Percentiles rank a stretch among this genome's conserved stretches.
Evolutionary conservation across 2,113 vertebrate species (phyloP).

Genomic region (Antechinus flavipes): DNA sequence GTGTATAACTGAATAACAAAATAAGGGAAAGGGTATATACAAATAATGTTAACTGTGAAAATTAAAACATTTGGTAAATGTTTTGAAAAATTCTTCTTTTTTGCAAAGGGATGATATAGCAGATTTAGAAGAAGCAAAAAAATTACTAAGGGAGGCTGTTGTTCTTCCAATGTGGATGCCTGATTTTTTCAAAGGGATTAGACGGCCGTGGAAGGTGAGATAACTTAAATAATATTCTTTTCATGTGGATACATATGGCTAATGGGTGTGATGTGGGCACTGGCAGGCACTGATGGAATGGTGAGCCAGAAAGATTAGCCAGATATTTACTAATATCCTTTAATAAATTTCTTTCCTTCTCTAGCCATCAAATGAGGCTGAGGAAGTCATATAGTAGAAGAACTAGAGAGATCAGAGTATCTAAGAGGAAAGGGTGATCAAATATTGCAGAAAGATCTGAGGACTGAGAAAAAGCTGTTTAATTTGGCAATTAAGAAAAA

Average conservation of each 20-base stretch:
- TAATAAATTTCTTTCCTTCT: neutral
- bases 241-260: neutral
- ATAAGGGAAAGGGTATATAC: neutral
- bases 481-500: neutral
- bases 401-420: neutral
- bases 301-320: neutral
- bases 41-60: constrained; percentile 51
- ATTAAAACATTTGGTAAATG: neutral
- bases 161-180: constrained; percentile 93
- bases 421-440: neutral
- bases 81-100: constrained; percentile 55
- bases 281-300: neutral
- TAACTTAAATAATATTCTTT: constrained; percentile 42
- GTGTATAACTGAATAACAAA: constrained; percentile 49
- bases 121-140: constrained; percentile 90
- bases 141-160: constrained; percentile 89
- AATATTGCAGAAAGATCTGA: neutral
- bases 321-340: neutral
- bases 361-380: neutral
- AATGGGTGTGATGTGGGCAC: too few relatives aligned
- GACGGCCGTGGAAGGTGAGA: constrained; percentile 90
- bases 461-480: neutral
- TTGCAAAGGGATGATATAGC: constrained; percentile 89
- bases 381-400: neutral
- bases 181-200: constrained; percentile 91